These are phyloP conservation scores for Diorhabda elongata DNA, from an alignment of 1,140 invertebrate genomes.

Conservation along the genomic window DNA sequence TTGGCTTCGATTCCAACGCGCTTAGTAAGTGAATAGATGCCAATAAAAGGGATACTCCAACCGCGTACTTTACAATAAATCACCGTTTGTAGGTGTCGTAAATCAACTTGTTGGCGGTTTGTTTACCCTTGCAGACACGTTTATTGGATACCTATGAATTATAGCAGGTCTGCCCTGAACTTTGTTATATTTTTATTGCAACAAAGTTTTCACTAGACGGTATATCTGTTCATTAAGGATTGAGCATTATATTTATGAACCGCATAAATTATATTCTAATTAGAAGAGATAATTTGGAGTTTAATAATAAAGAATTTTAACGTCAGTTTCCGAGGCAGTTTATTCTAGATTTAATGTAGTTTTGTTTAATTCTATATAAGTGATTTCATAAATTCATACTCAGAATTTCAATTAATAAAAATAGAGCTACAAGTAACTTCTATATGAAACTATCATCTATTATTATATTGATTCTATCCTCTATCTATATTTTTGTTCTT, in stretches of 20 bases:
- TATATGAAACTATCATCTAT: no score
- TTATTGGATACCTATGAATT: slow-evolving; percentile 34
- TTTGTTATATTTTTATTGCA: slow-evolving; percentile 40
- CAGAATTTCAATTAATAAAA: no score
- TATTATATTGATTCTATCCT: no score
- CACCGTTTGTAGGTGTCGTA: slow-evolving; percentile 20
- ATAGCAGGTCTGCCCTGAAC: slow-evolving; percentile 31
- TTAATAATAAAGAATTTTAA: background rate
- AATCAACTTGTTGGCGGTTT: slow-evolving; percentile 36
- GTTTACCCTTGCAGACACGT: slow-evolving; percentile 35
- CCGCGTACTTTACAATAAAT: background rate
- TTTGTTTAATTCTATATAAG: no score
- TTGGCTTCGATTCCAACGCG: no score
- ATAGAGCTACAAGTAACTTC: no score
- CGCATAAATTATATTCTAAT: slow-evolving; percentile 24
- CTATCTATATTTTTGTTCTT: no score
- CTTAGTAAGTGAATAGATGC: no score
- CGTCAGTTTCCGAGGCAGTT: no score
- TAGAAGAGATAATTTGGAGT: slow-evolving; percentile 29
- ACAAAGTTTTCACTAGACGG: slow-evolving; percentile 27
- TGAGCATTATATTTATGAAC: slow-evolving; percentile 24
- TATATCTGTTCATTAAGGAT: slow-evolving; percentile 30
- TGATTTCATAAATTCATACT: no score
- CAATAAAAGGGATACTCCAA: no score
- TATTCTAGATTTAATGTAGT: no score